A percentile compares a stretch with the other conserved stretches of the same genome.
These are phyloP conservation scores for Okapia johnstoni DNA, from an alignment of 2,113 vertebrate species.

Conservation along the genomic window DNA sequence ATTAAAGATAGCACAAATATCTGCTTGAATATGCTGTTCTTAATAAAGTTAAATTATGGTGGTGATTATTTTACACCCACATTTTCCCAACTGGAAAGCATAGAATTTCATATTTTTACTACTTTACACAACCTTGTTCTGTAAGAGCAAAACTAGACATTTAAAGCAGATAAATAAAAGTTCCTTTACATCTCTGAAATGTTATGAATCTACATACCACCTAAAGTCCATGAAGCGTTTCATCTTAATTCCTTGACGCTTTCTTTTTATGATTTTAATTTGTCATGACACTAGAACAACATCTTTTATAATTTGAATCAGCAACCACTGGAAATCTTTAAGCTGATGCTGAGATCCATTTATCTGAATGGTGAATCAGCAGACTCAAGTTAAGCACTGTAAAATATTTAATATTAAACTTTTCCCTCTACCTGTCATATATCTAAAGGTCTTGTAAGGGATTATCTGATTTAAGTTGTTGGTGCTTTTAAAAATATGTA, in stretches of 20 bases:
- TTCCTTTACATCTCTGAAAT: not conserved
- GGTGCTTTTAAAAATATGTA: not conserved
- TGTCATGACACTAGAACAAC: not conserved
- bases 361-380: not conserved
- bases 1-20: not conserved
- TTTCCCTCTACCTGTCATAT: not conserved
- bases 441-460: not conserved
- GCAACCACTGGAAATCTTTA: not conserved
- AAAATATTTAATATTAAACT: conserved; percentile 6
- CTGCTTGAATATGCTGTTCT: not conserved
- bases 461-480: not conserved
- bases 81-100: not conserved
- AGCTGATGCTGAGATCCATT: not conserved
- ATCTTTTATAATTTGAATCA: conserved; percentile 14
- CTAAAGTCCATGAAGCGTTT: not conserved
- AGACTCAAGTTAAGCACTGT: not conserved
- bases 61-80: not conserved
- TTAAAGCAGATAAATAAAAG: not conserved
- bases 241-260: not conserved
- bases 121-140: not conserved
- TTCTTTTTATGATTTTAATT: not conserved
- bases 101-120: not conserved
- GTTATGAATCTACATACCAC: not conserved
- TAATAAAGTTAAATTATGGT: not conserved
- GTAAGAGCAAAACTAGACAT: not conserved